Conservation (phyloP, 2,888 invertebrate genomes). For the Tetranychus piercei region DNA sequence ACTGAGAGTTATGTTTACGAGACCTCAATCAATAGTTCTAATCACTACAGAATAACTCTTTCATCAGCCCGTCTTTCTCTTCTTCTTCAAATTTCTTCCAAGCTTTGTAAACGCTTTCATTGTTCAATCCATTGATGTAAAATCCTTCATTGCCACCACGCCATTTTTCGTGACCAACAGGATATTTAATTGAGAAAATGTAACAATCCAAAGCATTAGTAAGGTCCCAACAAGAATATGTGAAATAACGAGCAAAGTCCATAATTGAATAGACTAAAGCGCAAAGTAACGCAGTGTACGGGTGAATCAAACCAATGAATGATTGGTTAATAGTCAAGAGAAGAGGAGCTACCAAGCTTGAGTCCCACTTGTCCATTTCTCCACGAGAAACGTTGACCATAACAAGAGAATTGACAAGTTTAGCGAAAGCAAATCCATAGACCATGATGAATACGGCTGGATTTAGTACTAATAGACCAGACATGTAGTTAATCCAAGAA, state of each 20-base stretch:
- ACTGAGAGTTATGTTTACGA: background rate
- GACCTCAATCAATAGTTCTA: background rate
- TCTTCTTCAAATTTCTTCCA: slow-evolving; percentile 4
- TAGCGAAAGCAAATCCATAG: slow-evolving; percentile 87
- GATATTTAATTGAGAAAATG: slow-evolving; percentile 25
- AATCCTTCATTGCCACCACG: slow-evolving; percentile 22
- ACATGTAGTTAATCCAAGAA: slow-evolving; percentile 1
- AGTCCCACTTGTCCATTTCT: slow-evolving; percentile 25
- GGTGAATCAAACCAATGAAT: slow-evolving; percentile 21
- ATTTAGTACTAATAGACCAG: slow-evolving; percentile 36
- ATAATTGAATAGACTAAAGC: slow-evolving; percentile 25
- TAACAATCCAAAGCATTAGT: slow-evolving; percentile 24
- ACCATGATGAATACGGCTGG: slow-evolving; percentile 79
- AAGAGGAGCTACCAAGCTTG: slow-evolving; percentile 23
- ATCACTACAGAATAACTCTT: background rate
- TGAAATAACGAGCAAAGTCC: slow-evolving; percentile 26
- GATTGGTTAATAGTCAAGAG: slow-evolving; percentile 22
- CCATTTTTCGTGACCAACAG: slow-evolving; percentile 24
- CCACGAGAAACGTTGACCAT: slow-evolving; percentile 25
- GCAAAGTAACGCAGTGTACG: slow-evolving; percentile 25
- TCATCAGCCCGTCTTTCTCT: background rate
- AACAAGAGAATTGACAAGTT: slow-evolving; percentile 49
- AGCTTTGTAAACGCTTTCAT: slow-evolving; percentile 19
- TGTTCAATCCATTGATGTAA: slow-evolving; percentile 26
- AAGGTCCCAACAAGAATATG: slow-evolving; percentile 26